A percentile compares a stretch with the other conserved stretches of the same genome.
These are phyloP conservation scores for Origma solitaria DNA, from an alignment of 2,113 vertebrate genomes.

Conservation along the genomic window DNA sequence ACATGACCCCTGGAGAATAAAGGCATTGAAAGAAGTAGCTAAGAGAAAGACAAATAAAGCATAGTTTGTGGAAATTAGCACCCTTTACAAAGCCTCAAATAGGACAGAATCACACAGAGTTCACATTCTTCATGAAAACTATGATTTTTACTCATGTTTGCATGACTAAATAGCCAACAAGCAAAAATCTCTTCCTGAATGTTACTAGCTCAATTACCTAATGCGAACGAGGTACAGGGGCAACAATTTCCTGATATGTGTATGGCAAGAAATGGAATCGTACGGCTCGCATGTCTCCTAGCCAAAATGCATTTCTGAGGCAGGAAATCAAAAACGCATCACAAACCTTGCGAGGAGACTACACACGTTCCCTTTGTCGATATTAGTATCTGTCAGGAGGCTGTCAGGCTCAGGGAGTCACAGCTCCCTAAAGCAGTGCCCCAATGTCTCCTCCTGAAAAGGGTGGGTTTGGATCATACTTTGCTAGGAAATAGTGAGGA, in stretches of 20 bases:
- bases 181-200: neutral
- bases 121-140: neutral
- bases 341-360: conserved; percentile 54
- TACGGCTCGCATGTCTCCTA: conserved; percentile 29
- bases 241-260: conserved; percentile 37
- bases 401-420: conserved; percentile 34
- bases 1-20: conserved; percentile 47
- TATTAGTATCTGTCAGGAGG: conserved; percentile 47
- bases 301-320: conserved; percentile 62
- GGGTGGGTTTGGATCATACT: neutral
- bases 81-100: conserved; percentile 4
- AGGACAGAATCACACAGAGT: neutral
- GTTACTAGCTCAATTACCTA: neutral
- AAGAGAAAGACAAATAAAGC: conserved; percentile 53
- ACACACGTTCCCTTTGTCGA: conserved; percentile 33
- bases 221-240: neutral
- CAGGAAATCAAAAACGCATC: conserved; percentile 69
- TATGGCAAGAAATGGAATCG: neutral
- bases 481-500: conserved; percentile 35
- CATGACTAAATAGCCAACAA: neutral
- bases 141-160: neutral
- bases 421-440: conserved; percentile 6
- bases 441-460: neutral
- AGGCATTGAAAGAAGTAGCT: conserved; percentile 50
- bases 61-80: conserved; percentile 1